A percentile compares a stretch with the other conserved stretches of the same genome.
Evolutionary conservation across 2,113 vertebrate genomes (phyloP).

Genomic region (Sorex fumeus): DNA sequence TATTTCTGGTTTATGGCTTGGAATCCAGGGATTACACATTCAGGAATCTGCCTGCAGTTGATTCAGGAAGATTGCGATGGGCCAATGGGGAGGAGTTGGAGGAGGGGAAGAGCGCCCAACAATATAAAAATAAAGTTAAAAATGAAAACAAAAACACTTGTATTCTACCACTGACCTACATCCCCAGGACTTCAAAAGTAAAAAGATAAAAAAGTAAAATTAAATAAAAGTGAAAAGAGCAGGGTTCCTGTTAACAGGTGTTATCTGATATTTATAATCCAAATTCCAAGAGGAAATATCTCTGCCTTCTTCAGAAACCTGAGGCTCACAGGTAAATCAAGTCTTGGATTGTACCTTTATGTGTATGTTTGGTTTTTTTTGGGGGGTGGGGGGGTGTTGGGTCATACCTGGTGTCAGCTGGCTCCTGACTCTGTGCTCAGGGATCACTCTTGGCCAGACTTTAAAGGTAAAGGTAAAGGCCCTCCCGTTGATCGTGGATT

Average conservation of each 20-base stretch:
- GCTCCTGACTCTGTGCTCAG: too few species aligned
- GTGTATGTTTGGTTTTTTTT: too few species aligned
- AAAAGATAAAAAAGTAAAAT: not conserved
- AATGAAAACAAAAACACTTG: not conserved
- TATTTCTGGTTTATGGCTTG: not conserved
- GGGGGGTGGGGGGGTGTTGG: too few species aligned
- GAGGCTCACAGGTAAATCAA: not conserved
- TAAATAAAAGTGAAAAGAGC: not conserved
- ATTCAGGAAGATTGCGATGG: not conserved
- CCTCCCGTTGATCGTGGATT: too few species aligned
- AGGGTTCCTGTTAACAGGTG: not conserved
- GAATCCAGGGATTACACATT: not conserved
- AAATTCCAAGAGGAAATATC: not conserved
- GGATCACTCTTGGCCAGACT: too few species aligned
- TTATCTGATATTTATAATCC: constrained; percentile 10
- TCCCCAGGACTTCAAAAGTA: not conserved
- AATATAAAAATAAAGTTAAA: not conserved
- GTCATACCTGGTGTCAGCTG: too few species aligned
- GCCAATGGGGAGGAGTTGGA: too few species aligned
- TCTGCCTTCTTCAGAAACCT: not conserved
- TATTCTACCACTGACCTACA: not conserved
- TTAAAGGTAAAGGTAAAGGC: too few species aligned
- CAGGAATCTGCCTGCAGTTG: not conserved
- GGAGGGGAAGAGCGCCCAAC: not conserved
- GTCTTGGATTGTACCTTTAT: not conserved